These are phyloP conservation scores for Procavia capensis DNA, from an alignment of 2,113 vertebrate genomes.

Conservation along the genomic window DNA sequence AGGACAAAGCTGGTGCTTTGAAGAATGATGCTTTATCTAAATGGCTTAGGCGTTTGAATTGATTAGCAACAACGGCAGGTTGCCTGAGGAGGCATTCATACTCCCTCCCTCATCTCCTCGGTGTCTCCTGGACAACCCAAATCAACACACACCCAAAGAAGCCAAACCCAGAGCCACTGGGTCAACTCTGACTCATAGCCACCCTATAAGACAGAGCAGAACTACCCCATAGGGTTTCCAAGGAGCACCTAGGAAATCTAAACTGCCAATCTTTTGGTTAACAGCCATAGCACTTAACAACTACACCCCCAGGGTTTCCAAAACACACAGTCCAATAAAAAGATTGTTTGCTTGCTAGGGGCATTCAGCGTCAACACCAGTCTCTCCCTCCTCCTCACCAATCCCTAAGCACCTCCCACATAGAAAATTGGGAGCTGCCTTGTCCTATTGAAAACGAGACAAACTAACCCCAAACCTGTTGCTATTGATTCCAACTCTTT, in stretches of 20 bases:
- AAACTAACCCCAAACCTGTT: too few species aligned
- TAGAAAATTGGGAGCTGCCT: not conserved
- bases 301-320: too few species aligned
- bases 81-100: not conserved
- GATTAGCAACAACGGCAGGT: not conserved
- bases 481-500: too few species aligned
- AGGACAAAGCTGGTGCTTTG: not conserved
- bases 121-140: not conserved
- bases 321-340: not conserved
- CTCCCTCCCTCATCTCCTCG: not conserved
- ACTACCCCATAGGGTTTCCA: too few species aligned
- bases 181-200: too few species aligned
- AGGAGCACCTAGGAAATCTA: too few species aligned
- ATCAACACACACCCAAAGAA: not conserved
- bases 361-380: not conserved
- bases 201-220: too few species aligned
- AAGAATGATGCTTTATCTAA: not conserved
- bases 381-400: not conserved
- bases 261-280: too few species aligned
- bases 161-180: too few species aligned
- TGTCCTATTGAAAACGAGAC: not conserved
- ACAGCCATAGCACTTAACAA: too few species aligned
- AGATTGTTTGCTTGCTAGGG: not conserved
- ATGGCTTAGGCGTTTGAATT: not conserved
- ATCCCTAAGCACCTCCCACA: not conserved